A percentile compares a stretch with the other conserved stretches of the same genome.
phyloP scores from a whole-genome alignment of 2,888 invertebrate genomes.

The Thalpophila matura region DNA sequence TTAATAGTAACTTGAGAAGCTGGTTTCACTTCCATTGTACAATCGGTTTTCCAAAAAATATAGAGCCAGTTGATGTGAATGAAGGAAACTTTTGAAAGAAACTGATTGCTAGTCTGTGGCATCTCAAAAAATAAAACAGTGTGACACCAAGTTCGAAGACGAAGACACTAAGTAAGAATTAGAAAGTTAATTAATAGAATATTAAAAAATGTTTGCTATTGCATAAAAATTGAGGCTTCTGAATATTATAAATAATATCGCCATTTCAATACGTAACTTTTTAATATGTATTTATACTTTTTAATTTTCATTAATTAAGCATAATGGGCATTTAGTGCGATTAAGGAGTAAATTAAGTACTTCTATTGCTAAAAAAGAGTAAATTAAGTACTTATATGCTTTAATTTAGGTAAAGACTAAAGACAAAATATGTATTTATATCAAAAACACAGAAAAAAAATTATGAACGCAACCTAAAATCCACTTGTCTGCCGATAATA shows the following conservation, averaged over 20 bases:
- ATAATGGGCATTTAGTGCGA: too few relatives aligned
- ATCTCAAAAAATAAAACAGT: not conserved
- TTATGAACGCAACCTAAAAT: slow-evolving; percentile 59
- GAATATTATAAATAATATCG: slow-evolving; percentile 8
- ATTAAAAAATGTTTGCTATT: not conserved
- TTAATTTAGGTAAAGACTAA: too few relatives aligned
- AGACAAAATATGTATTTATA: slow-evolving; percentile 38
- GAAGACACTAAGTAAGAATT: not conserved
- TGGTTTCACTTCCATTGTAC: too few relatives aligned
- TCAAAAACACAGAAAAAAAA: slow-evolving; percentile 36
- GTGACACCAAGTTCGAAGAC: too few relatives aligned
- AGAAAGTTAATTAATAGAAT: not conserved
- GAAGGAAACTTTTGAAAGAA: not conserved
- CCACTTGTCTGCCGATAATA: slow-evolving; percentile 71
- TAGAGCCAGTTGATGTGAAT: not conserved
- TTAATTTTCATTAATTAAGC: too few relatives aligned
- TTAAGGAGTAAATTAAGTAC: too few relatives aligned
- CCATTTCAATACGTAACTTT: slow-evolving; percentile 5
- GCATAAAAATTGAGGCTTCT: not conserved
- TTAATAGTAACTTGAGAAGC: too few relatives aligned
- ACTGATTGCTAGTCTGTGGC: not conserved
- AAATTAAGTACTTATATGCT: too few relatives aligned
- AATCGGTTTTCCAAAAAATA: not conserved
- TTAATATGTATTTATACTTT: not conserved
- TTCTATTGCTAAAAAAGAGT: too few relatives aligned